phyloP scores from a whole-genome alignment of 2,113 vertebrate species.

The Eubucco bourcierii region DNA sequence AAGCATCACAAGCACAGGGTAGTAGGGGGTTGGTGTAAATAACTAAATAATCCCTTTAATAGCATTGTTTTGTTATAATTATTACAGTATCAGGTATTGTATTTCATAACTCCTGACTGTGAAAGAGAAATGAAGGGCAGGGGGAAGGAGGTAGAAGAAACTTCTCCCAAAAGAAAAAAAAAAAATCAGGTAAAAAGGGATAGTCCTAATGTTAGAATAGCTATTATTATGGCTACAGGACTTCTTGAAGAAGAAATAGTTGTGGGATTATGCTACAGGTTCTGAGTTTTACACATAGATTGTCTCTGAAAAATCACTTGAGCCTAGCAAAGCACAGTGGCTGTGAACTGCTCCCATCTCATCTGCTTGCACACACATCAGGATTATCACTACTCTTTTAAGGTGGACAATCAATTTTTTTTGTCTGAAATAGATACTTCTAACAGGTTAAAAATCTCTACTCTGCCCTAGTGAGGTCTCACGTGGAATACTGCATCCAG shows the following conservation, averaged over 20 bases:
- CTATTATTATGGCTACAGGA: neutral
- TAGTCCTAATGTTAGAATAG: neutral
- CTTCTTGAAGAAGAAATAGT: neutral
- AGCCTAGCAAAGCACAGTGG: no score
- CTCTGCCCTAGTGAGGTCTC: neutral
- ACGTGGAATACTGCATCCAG: no score
- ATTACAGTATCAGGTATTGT: neutral
- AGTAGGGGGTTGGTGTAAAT: neutral
- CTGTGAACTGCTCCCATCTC: neutral
- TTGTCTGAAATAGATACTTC: neutral
- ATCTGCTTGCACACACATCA: neutral
- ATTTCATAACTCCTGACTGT: neutral
- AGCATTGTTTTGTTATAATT: neutral
- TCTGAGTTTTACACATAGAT: neutral
- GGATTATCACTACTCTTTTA: neutral
- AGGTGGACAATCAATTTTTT: neutral
- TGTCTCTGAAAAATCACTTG: neutral
- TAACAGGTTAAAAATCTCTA: neutral
- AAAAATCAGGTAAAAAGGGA: no score
- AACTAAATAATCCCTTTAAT: neutral
- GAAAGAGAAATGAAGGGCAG: neutral
- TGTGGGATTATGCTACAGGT: neutral
- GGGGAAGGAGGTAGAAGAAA: neutral
- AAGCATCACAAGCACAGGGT: no score
- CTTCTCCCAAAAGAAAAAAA: neutral